A percentile compares a stretch with the other conserved stretches of the same genome.
These are phyloP conservation scores for Tachina grossa DNA, from an alignment of 2,888 invertebrate genomes.

Conservation along the genomic window DNA sequence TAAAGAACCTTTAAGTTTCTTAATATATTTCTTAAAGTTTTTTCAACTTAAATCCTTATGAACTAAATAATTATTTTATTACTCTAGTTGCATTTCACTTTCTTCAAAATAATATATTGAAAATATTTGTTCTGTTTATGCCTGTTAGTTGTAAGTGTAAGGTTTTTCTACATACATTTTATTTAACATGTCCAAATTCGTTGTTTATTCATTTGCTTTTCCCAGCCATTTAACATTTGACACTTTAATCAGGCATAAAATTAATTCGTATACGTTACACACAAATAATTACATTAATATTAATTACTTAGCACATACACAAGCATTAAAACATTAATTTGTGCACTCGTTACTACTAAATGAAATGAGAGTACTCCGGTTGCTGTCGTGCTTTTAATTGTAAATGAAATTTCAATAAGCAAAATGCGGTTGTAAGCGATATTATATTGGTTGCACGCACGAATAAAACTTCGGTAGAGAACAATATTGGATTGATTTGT, in stretches of 20 bases:
- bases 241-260: constrained; percentile 81
- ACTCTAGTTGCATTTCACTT: not conserved
- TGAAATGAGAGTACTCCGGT: constrained; percentile 1
- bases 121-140: not conserved
- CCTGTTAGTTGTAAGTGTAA: not conserved
- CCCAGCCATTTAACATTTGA: constrained; percentile 72
- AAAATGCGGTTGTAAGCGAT: constrained; percentile 48
- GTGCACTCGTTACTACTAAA: not conserved
- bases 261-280: constrained; percentile 76
- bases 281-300: constrained; percentile 79
- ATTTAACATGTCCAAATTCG: constrained; percentile 43
- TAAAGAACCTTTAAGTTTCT: too few relatives aligned
- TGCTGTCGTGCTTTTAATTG: constrained; percentile 32
- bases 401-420: constrained; percentile 57
- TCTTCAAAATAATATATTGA: not conserved
- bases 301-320: constrained; percentile 74
- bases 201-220: constrained; percentile 50
- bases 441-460: constrained; percentile 20
- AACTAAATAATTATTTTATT: too few relatives aligned
- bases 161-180: not conserved
- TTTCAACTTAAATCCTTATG: too few relatives aligned
- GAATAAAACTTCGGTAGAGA: not conserved
- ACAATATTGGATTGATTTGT: not conserved
- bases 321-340: constrained; percentile 13
- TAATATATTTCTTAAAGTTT: too few relatives aligned